phyloP scores from a whole-genome alignment of 2,888 invertebrate species.

The Bimastos eiseni region DNA sequence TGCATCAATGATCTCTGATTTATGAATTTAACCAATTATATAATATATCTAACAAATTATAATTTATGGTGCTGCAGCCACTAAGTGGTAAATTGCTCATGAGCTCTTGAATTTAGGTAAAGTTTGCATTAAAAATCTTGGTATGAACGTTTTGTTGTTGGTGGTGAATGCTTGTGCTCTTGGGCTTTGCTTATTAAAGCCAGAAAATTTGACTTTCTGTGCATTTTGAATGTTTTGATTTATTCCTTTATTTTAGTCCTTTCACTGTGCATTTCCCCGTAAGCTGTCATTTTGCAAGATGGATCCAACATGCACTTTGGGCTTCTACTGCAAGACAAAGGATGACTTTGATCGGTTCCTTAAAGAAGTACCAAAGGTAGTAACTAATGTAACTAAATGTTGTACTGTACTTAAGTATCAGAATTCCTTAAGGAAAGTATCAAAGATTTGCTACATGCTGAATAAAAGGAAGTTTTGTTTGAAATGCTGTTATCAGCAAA shows the following conservation, averaged over 20 bases:
- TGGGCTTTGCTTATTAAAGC: not conserved
- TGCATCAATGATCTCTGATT: not conserved
- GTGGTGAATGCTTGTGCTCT: not conserved
- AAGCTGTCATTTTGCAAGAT: conserved; percentile 82
- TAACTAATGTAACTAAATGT: no score
- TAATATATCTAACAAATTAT: no score
- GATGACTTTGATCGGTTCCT: conserved; percentile 69
- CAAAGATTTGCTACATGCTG: no score
- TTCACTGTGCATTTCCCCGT: conserved; percentile 83
- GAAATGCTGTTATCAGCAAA: no score
- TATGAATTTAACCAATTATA: not conserved
- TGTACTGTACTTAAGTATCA: not conserved
- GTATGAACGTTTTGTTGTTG: not conserved
- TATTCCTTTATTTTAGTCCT: conserved; percentile 66
- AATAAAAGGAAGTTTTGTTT: no score
- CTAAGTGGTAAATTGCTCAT: not conserved
- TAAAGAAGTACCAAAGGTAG: conserved; percentile 51
- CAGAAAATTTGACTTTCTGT: not conserved
- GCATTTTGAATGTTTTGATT: not conserved
- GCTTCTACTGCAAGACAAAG: conserved; percentile 74
- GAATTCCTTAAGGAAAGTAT: no score
- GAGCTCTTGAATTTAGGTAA: not conserved
- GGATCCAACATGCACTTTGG: conserved; percentile 90
- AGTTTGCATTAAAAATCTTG: not conserved
- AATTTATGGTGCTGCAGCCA: not conserved